These are phyloP conservation scores for Acromyrmex charruanus DNA, from an alignment of 1,140 invertebrate genomes.

Conservation along the genomic window DNA sequence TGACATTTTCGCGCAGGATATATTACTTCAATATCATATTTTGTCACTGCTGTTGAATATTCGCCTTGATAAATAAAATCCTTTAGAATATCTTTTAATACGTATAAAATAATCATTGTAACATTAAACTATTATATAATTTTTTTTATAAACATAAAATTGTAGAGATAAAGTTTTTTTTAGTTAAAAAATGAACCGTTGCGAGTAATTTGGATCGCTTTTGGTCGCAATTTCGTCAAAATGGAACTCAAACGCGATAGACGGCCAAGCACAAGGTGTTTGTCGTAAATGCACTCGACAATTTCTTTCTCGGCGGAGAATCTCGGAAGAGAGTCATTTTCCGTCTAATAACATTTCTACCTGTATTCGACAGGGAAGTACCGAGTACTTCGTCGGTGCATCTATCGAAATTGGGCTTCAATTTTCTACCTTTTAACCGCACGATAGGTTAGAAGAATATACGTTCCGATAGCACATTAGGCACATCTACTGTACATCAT, in stretches of 20 bases:
- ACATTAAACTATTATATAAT: background rate
- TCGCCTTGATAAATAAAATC: background rate
- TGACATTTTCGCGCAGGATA: slow-evolving; percentile 6
- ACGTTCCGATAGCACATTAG: slow-evolving; percentile 28
- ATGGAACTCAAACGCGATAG: slow-evolving; percentile 2
- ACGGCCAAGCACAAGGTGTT: background rate
- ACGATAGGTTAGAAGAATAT: background rate
- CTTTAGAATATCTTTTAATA: background rate
- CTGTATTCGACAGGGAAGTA: slow-evolving; percentile 45
- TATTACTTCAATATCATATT: slow-evolving; percentile 1
- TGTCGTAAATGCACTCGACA: slow-evolving; percentile 39
- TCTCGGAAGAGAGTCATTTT: background rate
- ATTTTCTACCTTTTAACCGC: slow-evolving; percentile 40
- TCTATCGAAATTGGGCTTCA: slow-evolving; percentile 35
- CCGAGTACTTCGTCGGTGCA: background rate
- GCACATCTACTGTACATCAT: background rate
- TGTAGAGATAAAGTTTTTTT: background rate
- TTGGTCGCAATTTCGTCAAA: slow-evolving; percentile 9
- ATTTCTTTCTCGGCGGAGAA: slow-evolving; percentile 26
- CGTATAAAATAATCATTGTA: background rate
- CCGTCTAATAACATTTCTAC: slow-evolving; percentile 39
- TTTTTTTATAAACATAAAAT: background rate
- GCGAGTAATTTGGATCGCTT: background rate
- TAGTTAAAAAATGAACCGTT: background rate
- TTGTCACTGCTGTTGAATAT: background rate